phyloP scores from a whole-genome alignment of 2,797 vertebrate genomes.

The Gorsachius magnificus region DNA sequence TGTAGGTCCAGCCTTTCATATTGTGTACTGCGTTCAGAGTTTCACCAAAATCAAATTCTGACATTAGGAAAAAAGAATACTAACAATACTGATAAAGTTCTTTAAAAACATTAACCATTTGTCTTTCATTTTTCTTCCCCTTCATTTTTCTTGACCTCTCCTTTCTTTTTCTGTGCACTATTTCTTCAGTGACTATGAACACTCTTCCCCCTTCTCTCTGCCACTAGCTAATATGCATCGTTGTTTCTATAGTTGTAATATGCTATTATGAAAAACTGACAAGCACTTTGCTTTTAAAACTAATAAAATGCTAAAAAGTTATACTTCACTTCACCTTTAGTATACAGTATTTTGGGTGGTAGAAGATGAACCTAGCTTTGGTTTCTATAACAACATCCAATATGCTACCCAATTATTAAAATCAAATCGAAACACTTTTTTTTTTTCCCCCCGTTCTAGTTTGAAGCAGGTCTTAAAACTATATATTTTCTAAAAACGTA shows the following conservation, averaged over 20 bases:
- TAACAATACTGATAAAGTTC: not conserved
- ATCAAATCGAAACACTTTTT: not conserved
- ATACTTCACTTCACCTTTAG: not conserved
- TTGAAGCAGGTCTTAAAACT: not conserved
- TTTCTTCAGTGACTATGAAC: not conserved
- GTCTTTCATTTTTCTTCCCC: not conserved
- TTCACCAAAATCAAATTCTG: not conserved
- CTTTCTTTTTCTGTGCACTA: not conserved
- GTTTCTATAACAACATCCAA: not conserved
- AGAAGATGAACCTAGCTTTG: not conserved
- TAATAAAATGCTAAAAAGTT: not conserved
- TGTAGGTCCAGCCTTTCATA: not conserved
- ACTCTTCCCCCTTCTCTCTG: not conserved
- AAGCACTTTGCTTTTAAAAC: not conserved
- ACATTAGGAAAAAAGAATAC: not conserved
- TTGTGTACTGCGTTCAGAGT: not conserved
- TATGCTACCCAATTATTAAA: not conserved
- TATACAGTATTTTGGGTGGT: not conserved
- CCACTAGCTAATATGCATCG: not conserved
- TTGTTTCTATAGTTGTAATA: not conserved
- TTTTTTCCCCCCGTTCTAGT: not conserved
- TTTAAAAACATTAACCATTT: not conserved
- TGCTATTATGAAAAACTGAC: not conserved
- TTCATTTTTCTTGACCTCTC: not conserved
- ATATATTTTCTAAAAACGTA: not conserved